Evolutionary conservation across 2,113 vertebrate species (phyloP).

Genomic region (Nicator chloris): DNA sequence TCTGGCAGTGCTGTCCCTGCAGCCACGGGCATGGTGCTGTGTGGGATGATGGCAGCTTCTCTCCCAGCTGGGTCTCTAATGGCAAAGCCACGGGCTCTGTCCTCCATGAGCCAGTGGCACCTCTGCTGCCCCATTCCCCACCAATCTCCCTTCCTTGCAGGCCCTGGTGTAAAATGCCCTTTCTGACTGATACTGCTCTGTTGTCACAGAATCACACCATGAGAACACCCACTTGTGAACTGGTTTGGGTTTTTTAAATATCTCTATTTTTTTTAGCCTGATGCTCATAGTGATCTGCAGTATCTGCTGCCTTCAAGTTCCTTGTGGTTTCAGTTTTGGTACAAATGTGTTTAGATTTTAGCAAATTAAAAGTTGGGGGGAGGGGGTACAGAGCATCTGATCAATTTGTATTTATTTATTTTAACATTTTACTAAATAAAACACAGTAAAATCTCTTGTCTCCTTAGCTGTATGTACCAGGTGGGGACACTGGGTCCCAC

Average conservation of each 20-base stretch:
- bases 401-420: conserved; percentile 99
- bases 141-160: background rate
- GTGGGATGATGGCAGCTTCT: background rate
- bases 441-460: conserved; percentile 81
- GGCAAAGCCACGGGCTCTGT: background rate
- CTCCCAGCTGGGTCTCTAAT: background rate
- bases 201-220: conserved; percentile 23
- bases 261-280: conserved; percentile 68
- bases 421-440: conserved; percentile 99
- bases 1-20: background rate
- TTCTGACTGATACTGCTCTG: conserved; percentile 11
- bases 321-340: conserved; percentile 91
- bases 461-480: conserved; percentile 59
- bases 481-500: background rate
- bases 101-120: fast-evolving
- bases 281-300: conserved; percentile 85
- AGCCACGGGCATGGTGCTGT: background rate
- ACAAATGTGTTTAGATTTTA: conserved; percentile 96
- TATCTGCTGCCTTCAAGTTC: conserved; percentile 88
- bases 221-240: conserved; percentile 18
- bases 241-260: conserved; percentile 51
- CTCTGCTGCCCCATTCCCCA: background rate
- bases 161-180: conserved; percentile 50
- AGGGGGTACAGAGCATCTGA: conserved; percentile 94
- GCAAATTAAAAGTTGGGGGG: conserved; percentile 79